phyloP scores from a whole-genome alignment of 2,797 vertebrate species.

The Thunnus albacares region DNA sequence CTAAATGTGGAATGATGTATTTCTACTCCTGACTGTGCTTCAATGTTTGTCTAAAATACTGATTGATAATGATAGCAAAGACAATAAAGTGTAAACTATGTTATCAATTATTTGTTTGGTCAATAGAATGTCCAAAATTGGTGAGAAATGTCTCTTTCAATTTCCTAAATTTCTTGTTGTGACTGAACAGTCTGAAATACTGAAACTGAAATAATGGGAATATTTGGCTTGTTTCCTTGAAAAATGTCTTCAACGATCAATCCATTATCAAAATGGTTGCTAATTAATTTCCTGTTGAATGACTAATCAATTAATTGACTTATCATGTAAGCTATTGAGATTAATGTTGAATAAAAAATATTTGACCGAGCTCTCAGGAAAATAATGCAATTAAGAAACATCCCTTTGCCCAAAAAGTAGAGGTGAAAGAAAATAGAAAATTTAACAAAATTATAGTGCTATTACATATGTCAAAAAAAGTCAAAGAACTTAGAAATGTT shows the following conservation, averaged over 20 bases:
- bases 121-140: not conserved
- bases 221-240: not conserved
- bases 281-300: not conserved
- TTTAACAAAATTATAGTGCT: conserved; percentile 8
- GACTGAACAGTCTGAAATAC: too few species aligned
- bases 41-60: conserved; percentile 1
- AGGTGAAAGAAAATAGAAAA: conserved; percentile 36
- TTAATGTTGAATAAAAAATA: conserved; percentile 12
- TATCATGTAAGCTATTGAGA: not conserved
- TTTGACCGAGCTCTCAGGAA: not conserved
- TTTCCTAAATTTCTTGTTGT: conserved; percentile 1
- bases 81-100: not conserved
- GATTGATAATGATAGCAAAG: not conserved
- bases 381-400: not conserved
- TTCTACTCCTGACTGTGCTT: conserved; percentile 3
- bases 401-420: not conserved
- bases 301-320: not conserved
- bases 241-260: too few species aligned
- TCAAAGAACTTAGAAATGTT: conserved; percentile 20
- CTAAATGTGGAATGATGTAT: not conserved
- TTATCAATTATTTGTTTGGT: not conserved
- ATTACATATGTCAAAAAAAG: conserved; percentile 16
- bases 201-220: not conserved
- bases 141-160: not conserved
- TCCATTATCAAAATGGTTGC: too few species aligned